These are phyloP conservation scores for Athene cunicularia DNA, from an alignment of 2,113 vertebrate species.

Conservation along the genomic window DNA sequence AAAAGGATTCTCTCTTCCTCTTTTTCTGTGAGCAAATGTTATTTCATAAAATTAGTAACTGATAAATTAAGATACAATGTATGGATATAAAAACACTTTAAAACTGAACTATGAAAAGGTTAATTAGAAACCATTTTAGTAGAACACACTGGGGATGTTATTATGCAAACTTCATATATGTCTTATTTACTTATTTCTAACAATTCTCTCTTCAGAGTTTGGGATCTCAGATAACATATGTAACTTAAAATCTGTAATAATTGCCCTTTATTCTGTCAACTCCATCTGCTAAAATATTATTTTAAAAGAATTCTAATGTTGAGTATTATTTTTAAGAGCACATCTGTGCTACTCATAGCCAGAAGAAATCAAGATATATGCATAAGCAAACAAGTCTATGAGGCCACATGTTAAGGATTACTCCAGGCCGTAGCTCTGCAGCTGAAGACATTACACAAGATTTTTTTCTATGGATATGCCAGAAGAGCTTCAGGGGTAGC, in stretches of 20 bases:
- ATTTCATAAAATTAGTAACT: neutral
- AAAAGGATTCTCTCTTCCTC: neutral
- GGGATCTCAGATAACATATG: neutral
- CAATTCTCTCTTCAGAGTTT: neutral
- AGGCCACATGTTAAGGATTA: slow-evolving; percentile 1
- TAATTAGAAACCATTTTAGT: neutral
- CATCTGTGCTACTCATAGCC: neutral
- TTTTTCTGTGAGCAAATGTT: neutral
- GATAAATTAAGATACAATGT: neutral
- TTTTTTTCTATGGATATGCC: neutral
- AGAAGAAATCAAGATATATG: neutral
- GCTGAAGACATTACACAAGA: neutral
- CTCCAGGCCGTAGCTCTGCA: neutral
- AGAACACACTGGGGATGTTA: neutral
- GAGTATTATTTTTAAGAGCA: neutral
- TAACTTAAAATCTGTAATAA: neutral
- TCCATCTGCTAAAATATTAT: neutral
- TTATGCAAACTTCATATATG: neutral
- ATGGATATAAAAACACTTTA: neutral
- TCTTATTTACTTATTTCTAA: neutral
- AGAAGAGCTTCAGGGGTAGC: neutral
- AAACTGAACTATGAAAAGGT: neutral
- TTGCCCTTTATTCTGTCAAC: neutral
- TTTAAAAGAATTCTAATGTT: neutral
- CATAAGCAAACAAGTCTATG: neutral